Percentiles rank a stretch among this genome's conserved stretches.
phyloP scores from a whole-genome alignment of 2,113 vertebrate species.

The Sebastes fasciatus region DNA sequence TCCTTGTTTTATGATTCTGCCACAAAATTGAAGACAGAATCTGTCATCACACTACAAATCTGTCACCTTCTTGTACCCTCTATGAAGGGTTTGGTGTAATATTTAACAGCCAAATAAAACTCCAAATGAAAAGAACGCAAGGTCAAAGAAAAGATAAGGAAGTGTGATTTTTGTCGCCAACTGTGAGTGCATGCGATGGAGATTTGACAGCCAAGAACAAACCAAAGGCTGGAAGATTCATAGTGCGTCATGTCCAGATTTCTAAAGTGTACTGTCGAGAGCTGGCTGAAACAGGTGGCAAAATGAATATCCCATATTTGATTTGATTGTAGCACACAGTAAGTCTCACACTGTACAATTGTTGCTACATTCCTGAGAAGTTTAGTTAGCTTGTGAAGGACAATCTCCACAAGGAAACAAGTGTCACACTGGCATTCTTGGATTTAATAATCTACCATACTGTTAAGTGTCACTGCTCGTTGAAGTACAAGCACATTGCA shows the following conservation, averaged over 20 bases:
- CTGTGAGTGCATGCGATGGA: not conserved
- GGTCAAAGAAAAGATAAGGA: conserved; percentile 20
- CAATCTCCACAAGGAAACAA: conserved; percentile 33
- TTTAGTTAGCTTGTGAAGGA: conserved; percentile 26
- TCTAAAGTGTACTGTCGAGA: not conserved
- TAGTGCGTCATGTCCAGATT: not conserved
- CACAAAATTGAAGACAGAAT: not conserved
- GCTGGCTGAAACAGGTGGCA: conserved; percentile 24
- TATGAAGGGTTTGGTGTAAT: not conserved
- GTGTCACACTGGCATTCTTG: conserved; percentile 28
- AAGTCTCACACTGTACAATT: not conserved
- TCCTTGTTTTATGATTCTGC: not conserved
- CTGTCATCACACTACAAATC: not conserved
- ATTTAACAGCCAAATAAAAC: conserved; percentile 3
- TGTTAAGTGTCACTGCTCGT: not conserved
- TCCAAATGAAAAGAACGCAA: not conserved
- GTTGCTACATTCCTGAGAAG: conserved; percentile 47
- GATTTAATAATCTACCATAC: conserved; percentile 51
- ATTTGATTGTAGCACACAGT: not conserved
- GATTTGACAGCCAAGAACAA: conserved; percentile 5
- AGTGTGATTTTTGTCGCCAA: not conserved
- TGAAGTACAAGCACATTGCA: not conserved
- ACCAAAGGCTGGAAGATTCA: conserved; percentile 3
- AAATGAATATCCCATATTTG: conserved; percentile 4
- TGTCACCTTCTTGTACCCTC: not conserved